Conservation (phyloP, 2,113 vertebrate genomes). For the Furnarius figulus region DNA sequence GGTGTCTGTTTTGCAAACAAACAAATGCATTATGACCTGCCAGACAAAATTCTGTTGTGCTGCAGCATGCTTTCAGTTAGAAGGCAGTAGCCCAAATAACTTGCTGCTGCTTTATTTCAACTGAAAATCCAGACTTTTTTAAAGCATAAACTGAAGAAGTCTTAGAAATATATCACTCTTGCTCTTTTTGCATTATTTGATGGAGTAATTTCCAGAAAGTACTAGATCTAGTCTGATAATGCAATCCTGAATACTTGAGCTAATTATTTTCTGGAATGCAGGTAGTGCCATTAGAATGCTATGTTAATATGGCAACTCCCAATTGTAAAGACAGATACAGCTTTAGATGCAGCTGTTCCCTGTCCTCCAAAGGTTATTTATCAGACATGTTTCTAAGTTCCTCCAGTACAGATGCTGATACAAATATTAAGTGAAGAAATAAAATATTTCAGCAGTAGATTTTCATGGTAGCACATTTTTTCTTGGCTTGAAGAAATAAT, state of each 20-base stretch:
- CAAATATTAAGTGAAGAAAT: neutral
- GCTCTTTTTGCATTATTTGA: neutral
- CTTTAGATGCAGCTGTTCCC: neutral
- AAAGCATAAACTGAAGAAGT: neutral
- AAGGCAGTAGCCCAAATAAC: neutral
- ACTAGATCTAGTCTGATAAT: neutral
- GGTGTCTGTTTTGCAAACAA: neutral
- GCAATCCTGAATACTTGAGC: neutral
- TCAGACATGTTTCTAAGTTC: neutral
- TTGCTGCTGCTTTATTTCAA: neutral
- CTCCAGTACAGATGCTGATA: neutral
- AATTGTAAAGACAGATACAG: neutral
- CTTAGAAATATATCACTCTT: neutral
- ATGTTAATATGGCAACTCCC: neutral
- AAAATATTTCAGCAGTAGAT: neutral
- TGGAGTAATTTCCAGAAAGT: neutral
- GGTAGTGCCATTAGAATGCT: neutral
- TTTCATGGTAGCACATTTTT: neutral
- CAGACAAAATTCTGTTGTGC: neutral
- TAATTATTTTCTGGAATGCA: neutral
- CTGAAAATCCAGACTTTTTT: neutral
- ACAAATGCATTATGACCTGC: neutral
- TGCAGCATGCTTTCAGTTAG: neutral
- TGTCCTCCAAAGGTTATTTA: neutral
- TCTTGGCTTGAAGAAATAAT: neutral